Conservation (phyloP, 2,113 vertebrate species). For the Desmodus rotundus region DNA sequence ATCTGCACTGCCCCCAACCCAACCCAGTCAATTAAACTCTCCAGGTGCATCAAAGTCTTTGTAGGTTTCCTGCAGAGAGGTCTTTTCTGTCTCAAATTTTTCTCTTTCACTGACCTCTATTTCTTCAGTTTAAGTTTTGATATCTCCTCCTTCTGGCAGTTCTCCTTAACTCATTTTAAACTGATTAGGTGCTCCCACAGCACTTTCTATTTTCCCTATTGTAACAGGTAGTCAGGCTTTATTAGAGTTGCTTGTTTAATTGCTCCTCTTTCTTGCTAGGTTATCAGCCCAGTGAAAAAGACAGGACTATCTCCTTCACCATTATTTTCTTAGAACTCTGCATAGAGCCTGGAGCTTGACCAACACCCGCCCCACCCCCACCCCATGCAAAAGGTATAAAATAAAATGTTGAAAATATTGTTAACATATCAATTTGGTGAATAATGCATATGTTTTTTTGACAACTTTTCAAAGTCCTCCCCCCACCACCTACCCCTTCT, state of each 20-base stretch:
- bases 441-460: background rate
- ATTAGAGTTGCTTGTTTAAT: background rate
- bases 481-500: background rate
- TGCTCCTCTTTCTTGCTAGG: background rate
- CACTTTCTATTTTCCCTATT: background rate
- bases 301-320: background rate
- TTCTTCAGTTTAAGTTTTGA: background rate
- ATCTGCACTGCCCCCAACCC: accelerated
- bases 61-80: background rate
- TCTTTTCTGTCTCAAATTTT: background rate
- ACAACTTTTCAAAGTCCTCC: background rate
- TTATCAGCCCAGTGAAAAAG: background rate
- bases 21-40: background rate
- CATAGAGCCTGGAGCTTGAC: background rate
- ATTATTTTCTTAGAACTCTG: background rate
- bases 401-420: background rate
- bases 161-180: background rate
- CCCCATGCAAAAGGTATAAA: background rate
- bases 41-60: background rate
- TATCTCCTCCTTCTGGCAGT: background rate
- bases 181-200: background rate
- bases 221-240: background rate
- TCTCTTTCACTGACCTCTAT: background rate
- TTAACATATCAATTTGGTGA: background rate
- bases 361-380: too few relatives aligned